Evolutionary conservation across 2,888 invertebrate species (phyloP), one percentile per base, ranked within the genome.

Genomic region (Netelia inedita): DNA sequence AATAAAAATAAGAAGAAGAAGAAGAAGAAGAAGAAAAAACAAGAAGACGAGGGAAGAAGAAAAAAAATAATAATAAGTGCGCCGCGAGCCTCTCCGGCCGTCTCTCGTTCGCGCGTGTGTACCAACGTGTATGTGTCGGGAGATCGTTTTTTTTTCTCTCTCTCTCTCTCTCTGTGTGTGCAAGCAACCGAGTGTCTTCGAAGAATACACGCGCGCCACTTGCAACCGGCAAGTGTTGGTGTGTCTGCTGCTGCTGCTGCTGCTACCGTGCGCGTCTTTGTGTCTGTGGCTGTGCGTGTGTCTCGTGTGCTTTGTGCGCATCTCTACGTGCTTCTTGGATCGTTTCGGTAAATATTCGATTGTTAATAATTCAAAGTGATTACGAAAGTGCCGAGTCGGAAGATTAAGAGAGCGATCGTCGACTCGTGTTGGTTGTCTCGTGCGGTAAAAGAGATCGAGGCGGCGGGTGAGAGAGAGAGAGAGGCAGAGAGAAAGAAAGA

Each of bases 281-380:
- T n/a, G 63, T 75, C 19, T 35, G n/a, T 6, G 41, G 65, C 9
- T 66, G 41, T 43, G n/a, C 53, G 46, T 46, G 66, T 66, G 19
- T 21, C 66, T 46, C 14, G 46, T 46, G 46, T 46, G 28, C 19
- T 50, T 57, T 57, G 57, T 46, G 46, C 43, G 46, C 46, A 66
- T 66, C 43, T 19, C 5, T 41, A 16, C 16, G 19, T 21, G 6
- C 41, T 43, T 65, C 14, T 46, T 2, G 46, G 14, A 46, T 46
- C 10, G 14, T 46, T 46, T 46, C 14, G 10, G 11, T 46, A 14
- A 14, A 14, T 46, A 14, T 46, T 46, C 46, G 41, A 43, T 41
- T 61, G 16, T 78, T 23, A 10, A 28, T 41, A 78, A 69, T 78
- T 69, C 50, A 50, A 57, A 53, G 78, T 78, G 78, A 46, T 78